Conservation (phyloP, 2,797 vertebrate species). For the Epinephelus malabaricus region DNA sequence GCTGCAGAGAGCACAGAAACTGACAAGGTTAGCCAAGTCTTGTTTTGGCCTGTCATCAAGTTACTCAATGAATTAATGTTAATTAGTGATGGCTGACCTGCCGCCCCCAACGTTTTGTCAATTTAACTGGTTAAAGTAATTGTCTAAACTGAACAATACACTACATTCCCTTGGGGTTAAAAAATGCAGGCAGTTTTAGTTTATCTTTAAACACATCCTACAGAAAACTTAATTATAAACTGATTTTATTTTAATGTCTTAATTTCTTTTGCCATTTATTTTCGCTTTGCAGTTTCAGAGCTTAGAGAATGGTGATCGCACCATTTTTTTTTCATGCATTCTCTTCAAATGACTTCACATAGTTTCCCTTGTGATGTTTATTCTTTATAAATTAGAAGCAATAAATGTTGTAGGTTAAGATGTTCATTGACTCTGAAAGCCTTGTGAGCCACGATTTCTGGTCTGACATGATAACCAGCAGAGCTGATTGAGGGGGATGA, state of each 20-base stretch:
- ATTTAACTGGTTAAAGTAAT: neutral
- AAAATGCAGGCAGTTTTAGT: too few relatives aligned
- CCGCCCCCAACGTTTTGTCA: fast-evolving
- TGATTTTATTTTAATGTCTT: constrained; percentile 49
- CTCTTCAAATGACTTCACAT: neutral
- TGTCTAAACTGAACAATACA: neutral
- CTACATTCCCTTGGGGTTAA: neutral
- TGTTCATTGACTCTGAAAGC: constrained; percentile 51
- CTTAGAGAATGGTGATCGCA: neutral
- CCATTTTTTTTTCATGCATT: neutral
- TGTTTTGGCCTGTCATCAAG: neutral
- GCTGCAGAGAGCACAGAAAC: neutral
- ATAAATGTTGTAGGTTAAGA: constrained; percentile 59
- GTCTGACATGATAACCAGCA: constrained; percentile 74
- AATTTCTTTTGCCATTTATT: neutral
- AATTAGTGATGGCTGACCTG: neutral
- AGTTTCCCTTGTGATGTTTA: constrained; percentile 32
- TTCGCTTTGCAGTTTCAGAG: neutral
- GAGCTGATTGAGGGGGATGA: constrained; percentile 73
- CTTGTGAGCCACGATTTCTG: constrained; percentile 64
- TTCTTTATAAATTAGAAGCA: constrained; percentile 55
- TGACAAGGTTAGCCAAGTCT: neutral
- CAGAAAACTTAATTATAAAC: neutral
- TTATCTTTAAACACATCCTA: neutral
- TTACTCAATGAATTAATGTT: neutral